Conservation (phyloP, 2,888 invertebrate genomes). For the Panopea generosa region DNA sequence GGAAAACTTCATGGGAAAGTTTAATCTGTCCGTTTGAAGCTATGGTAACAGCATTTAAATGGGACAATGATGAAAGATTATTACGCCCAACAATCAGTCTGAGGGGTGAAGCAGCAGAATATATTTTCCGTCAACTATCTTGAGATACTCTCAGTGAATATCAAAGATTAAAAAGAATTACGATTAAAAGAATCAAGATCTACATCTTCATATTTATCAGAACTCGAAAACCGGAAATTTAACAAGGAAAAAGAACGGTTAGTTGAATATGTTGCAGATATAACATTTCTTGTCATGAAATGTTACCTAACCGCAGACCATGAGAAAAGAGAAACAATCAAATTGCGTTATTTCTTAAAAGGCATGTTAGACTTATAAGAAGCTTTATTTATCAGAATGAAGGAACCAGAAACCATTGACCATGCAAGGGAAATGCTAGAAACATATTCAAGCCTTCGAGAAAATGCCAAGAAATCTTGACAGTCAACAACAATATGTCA, state of each 20-base stretch:
- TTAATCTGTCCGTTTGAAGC: constrained; percentile 35
- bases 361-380: constrained; percentile 34
- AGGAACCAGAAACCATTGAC: constrained; percentile 35
- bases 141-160: constrained; percentile 1
- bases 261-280: constrained; percentile 42
- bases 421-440: constrained; percentile 43
- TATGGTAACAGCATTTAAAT: constrained; percentile 18
- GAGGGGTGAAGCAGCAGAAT: constrained; percentile 44
- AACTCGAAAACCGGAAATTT: constrained; percentile 40
- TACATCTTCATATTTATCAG: constrained; percentile 19
- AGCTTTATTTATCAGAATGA: constrained; percentile 41
- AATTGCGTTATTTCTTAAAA: constrained; percentile 45
- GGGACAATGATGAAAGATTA: constrained; percentile 31
- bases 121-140: constrained; percentile 27
- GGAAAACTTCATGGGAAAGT: constrained; percentile 30
- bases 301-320: constrained; percentile 37
- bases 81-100: constrained; percentile 33
- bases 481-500: constrained; percentile 8
- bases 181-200: constrained; percentile 29
- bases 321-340: constrained; percentile 29
- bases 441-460: constrained; percentile 39
- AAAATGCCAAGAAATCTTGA: constrained; percentile 18
- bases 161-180: constrained; percentile 5
- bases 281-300: constrained; percentile 21
- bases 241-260: constrained; percentile 19